Conservation (phyloP, 2,888 invertebrate species). For the Hoplodrina ambigua region DNA sequence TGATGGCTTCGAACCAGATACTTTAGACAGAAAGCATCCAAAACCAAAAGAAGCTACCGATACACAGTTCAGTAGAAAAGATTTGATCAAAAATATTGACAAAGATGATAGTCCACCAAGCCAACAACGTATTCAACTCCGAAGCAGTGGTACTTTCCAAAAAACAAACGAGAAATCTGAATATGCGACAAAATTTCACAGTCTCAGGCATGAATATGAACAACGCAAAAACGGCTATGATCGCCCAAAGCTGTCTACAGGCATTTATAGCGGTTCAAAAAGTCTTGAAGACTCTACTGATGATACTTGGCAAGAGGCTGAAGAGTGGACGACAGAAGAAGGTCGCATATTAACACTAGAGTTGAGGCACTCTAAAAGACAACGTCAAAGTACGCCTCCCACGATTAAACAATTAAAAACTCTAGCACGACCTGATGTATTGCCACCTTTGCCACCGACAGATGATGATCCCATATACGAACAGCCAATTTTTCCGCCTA, state of each 20-base stretch:
- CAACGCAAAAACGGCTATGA: slow-evolving; percentile 89
- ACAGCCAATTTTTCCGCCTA: slow-evolving; percentile 90
- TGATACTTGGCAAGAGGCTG: slow-evolving; percentile 78
- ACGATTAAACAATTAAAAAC: slow-evolving; percentile 85
- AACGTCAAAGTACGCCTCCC: slow-evolving; percentile 91
- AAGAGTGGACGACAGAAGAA: slow-evolving; percentile 87
- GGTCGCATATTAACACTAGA: slow-evolving; percentile 93
- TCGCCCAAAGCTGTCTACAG: slow-evolving; percentile 79
- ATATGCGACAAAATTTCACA: slow-evolving; percentile 90
- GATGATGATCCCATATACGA: slow-evolving; percentile 90
- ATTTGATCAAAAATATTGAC: slow-evolving; percentile 78
- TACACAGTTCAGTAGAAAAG: slow-evolving; percentile 79
- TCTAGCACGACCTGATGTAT: slow-evolving; percentile 92
- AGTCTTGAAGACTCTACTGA: slow-evolving; percentile 75
- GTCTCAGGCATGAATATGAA: slow-evolving; percentile 94
- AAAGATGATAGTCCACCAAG: slow-evolving; percentile 68
- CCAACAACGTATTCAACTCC: slow-evolving; percentile 91
- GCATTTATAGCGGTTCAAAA: slow-evolving; percentile 77
- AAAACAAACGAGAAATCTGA: slow-evolving; percentile 83
- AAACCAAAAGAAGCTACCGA: slow-evolving; percentile 80
- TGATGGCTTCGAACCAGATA: slow-evolving; percentile 96
- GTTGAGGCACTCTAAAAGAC: slow-evolving; percentile 93
- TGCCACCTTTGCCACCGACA: slow-evolving; percentile 91
- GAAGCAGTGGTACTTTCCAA: slow-evolving; percentile 93
- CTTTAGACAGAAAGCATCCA: slow-evolving; percentile 94